A percentile compares a stretch with the other conserved stretches of the same genome.
phyloP scores from a whole-genome alignment of 2,113 vertebrate genomes.

The Nothoprocta perdicaria region DNA sequence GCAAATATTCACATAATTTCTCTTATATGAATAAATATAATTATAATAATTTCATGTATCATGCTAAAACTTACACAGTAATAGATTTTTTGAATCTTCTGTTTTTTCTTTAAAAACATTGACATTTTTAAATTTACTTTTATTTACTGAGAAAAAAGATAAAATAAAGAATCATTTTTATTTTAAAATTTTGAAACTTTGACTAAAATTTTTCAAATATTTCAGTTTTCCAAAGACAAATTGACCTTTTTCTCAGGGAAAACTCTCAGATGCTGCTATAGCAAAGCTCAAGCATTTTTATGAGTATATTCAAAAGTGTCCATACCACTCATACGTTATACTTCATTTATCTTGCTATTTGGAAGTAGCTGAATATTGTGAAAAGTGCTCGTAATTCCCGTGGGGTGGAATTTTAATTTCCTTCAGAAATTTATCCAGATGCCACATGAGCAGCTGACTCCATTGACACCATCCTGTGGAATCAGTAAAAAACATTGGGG shows the following conservation, averaged over 20 bases:
- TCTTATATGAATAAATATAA: not conserved
- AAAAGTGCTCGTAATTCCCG: not conserved
- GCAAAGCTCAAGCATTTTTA: not conserved
- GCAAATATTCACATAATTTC: not conserved
- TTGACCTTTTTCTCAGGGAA: rapidly evolving
- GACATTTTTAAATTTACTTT: not conserved
- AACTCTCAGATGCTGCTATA: not conserved
- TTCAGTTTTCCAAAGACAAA: rapidly evolving
- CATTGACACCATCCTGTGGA: not conserved
- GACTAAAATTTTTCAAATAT: not conserved
- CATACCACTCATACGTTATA: rapidly evolving
- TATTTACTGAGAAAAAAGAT: not conserved
- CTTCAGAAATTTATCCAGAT: not conserved
- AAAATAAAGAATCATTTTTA: not conserved
- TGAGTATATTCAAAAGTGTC: not conserved
- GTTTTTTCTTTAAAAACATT: not conserved
- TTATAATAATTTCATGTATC: not conserved
- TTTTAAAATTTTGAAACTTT: not conserved
- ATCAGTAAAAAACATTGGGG: not conserved
- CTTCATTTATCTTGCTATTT: not conserved
- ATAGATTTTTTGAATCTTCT: not conserved
- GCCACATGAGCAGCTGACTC: not conserved
- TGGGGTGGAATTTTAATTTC: not conserved
- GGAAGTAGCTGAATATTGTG: not conserved
- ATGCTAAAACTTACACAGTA: not conserved